Base-by-base conservation (phyloP, 2,797 vertebrate species). In the Hippocampus kuda region DNA sequence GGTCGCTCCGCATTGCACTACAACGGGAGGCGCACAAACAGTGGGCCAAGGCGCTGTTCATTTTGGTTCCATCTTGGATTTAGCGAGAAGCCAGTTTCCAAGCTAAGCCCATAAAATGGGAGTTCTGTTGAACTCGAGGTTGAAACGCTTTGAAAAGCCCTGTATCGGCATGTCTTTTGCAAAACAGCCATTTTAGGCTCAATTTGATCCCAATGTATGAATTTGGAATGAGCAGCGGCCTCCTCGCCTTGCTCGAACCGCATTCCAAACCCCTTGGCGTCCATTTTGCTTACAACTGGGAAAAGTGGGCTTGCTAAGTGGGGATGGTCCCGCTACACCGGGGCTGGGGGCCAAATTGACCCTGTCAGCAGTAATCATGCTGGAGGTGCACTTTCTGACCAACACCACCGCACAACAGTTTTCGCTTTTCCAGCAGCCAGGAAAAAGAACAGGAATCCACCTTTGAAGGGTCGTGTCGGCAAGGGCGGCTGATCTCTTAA, bases 191-290 rank as follows among this genome's bases (percentile, higher is more conserved):
- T 54, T 54, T 49, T 6, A 20, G 18, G 26, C 26, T 18, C 0
- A 34, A 30, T 27, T 16, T 5, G 11, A 34, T 27, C 57, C 34
- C 15, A 30, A 18, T 16, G 27, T 8, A 61, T 38, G 20, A 61
- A 61, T 41, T 61, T 41, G 34, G 18, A 34, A 38, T 61, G 16
- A 61, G 34, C 34, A 18, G 15, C 2, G 15, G 7, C 12, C 26
- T 41, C 30, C 60, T 8, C 8, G 5, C 27, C 16, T 38, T 10
- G 60, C 63, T 84, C 75, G 75, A 27, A 53, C 64, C 77, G 83
- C 84, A 86, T 88, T 86, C 86, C 82, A 70, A 75, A 73, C 63
- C 71, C 62, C 69, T 76, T 68, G 16, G 24, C n/a, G 16, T 48
- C 42, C 76, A 62, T 74, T 83, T 71, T 79, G 84, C 82, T 85